Conservation (phyloP, 2,113 vertebrate genomes). For the Actenoides hombroni region DNA sequence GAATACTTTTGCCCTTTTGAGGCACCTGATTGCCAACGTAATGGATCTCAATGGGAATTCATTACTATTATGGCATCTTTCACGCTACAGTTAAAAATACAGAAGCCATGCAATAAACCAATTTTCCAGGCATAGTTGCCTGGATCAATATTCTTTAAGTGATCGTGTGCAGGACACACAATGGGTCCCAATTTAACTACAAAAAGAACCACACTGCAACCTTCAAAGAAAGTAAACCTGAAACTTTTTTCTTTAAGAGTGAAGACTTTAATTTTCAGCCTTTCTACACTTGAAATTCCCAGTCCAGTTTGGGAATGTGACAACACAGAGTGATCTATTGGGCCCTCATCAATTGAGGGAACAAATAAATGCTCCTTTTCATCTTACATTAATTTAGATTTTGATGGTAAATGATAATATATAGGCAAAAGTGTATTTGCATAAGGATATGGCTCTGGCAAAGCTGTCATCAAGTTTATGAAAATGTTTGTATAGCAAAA, state of each 20-base stretch:
- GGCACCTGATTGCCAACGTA: neutral
- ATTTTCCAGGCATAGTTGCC: neutral
- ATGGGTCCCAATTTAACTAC: neutral
- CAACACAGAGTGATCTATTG: neutral
- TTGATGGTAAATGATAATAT: neutral
- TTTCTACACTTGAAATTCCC: neutral
- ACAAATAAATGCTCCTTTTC: neutral
- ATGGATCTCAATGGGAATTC: slow-evolving; percentile 18
- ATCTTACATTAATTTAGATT: neutral
- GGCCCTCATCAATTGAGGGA: no score
- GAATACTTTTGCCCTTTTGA: neutral
- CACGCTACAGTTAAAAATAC: neutral
- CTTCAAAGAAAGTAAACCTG: neutral
- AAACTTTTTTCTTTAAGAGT: neutral
- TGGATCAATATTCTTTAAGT: neutral
- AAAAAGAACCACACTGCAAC: neutral
- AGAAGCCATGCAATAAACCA: neutral
- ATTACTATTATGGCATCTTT: neutral
- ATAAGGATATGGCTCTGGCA: neutral
- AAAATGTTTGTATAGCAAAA: neutral
- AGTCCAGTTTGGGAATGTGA: neutral
- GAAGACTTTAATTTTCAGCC: neutral
- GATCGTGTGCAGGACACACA: neutral
- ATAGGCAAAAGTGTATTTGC: neutral
- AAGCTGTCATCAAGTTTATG: neutral